phyloP scores from a whole-genome alignment of 2,888 invertebrate genomes.

The Ditula angustiorana region DNA sequence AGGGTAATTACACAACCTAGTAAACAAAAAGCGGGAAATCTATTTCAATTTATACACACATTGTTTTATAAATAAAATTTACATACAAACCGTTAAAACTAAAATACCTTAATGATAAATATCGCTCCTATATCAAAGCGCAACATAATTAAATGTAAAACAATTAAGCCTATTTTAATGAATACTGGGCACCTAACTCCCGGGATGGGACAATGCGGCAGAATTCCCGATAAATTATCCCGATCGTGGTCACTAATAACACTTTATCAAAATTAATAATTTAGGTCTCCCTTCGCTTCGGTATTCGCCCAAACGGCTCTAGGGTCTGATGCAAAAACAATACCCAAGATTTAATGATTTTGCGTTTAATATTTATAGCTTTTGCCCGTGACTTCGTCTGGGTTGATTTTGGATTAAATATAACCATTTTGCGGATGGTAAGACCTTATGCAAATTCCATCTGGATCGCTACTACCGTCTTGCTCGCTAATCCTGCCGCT shows the following conservation, averaged over 20 bases:
- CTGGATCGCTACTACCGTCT: too few species aligned
- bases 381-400: too few species aligned
- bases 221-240: not conserved
- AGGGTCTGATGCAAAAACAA: not conserved
- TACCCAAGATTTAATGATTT: not conserved
- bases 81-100: not conserved
- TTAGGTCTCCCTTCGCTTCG: not conserved
- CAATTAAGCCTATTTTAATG: conserved; percentile 7
- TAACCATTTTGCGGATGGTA: too few species aligned
- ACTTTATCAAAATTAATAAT: conserved; percentile 16
- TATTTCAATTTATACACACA: too few species aligned
- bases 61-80: too few species aligned
- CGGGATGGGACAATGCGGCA: not conserved
- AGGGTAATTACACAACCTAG: too few species aligned
- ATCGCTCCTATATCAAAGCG: not conserved
- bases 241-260: conserved; percentile 9
- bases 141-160: conserved; percentile 3
- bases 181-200: not conserved
- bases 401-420: too few species aligned
- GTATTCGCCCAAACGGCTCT: not conserved
- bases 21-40: too few species aligned
- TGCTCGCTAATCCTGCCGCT: too few species aligned
- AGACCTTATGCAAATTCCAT: too few species aligned
- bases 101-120: not conserved
- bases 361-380: too few species aligned